phyloP scores from a whole-genome alignment of 2,888 invertebrate genomes.

The Pseudoips prasinana region DNA sequence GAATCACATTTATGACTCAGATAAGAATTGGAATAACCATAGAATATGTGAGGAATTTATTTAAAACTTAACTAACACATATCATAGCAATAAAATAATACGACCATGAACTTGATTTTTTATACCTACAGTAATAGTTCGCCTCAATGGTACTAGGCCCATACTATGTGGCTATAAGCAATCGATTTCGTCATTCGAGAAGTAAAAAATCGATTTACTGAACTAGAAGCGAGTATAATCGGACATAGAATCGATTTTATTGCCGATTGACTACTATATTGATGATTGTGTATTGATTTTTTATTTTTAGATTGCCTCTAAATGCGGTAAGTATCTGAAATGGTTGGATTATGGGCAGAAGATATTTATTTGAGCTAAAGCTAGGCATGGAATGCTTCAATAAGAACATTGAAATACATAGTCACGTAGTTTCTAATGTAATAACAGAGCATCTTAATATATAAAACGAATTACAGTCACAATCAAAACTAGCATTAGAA shows the following conservation, averaged over 20 bases:
- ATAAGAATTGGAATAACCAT: too few species aligned
- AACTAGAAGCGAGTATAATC: conserved; percentile 58
- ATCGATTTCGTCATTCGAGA: conserved; percentile 58
- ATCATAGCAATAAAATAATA: conserved; percentile 32
- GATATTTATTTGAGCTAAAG: conserved; percentile 1
- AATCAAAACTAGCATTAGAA: too few species aligned
- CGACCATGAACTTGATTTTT: conserved; percentile 35
- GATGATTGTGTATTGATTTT: conserved; percentile 52
- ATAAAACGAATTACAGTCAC: too few species aligned
- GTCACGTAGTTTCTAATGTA: conserved; percentile 1
- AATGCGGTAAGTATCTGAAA: conserved; percentile 23
- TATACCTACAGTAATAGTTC: conserved; percentile 33
- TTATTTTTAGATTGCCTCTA: conserved; percentile 37
- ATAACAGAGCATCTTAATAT: too few species aligned
- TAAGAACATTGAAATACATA: neutral
- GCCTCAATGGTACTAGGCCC: conserved; percentile 40
- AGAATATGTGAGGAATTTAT: conserved; percentile 9
- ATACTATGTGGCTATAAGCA: conserved; percentile 62
- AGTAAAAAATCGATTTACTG: conserved; percentile 60
- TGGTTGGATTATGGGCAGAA: conserved; percentile 11
- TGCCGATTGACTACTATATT: conserved; percentile 55
- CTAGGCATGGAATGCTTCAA: conserved; percentile 8
- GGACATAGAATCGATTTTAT: conserved; percentile 61
- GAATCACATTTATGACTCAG: too few species aligned
- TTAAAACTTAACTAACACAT: conserved; percentile 25